Evolutionary conservation across 2,888 invertebrate species (phyloP), one percentile per base, ranked within the genome.

Genomic region (Pycnomerus fuliginosus): DNA sequence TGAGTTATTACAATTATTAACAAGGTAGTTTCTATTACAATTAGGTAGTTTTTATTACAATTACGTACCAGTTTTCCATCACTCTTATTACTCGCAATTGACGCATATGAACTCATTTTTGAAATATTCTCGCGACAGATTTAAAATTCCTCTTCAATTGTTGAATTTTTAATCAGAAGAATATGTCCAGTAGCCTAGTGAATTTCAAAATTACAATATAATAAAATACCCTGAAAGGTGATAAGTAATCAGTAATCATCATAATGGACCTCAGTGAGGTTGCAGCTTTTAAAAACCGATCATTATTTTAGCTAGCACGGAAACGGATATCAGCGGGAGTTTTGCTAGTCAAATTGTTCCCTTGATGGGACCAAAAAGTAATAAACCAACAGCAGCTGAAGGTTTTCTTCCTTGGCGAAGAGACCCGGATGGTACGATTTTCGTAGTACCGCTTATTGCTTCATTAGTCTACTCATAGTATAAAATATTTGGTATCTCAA

Each of bases 351-450:
- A 68, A 54, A 63, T 61, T 47, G 62, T 60, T 55, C 69, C 70
- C 16, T 55, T 70, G 58, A 60, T 65, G 62, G 63, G 63, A 53
- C 49, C 61, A 43, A 68, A 68, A 64, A 48, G 38, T 51, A 62
- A 64, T 61, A 68, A 64, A 53, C 83, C 85, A 61, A 87, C 88
- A 61, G 83, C 84, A 65, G 84, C 87, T 70, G 90, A 90, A 77
- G 80, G 84, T 72, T 84, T 84, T 61, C 80, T 90, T 72, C 91
- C 91, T 67, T 91, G 91, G 91, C 83, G 88, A 73, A 79, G 84
- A 71, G 85, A 80, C 74, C 80, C 80, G 71, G 80, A 81, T 75
- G 85, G 85, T 85, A 84, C 80, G 80, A 50, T 28, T 44, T 8
- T 25, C 25, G 20, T 20, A 20, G 25, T n/a, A n/a, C n/a, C n/a